These are phyloP conservation scores for Anguilla japonica DNA, from an alignment of 2,113 vertebrate species.

Conservation along the genomic window DNA sequence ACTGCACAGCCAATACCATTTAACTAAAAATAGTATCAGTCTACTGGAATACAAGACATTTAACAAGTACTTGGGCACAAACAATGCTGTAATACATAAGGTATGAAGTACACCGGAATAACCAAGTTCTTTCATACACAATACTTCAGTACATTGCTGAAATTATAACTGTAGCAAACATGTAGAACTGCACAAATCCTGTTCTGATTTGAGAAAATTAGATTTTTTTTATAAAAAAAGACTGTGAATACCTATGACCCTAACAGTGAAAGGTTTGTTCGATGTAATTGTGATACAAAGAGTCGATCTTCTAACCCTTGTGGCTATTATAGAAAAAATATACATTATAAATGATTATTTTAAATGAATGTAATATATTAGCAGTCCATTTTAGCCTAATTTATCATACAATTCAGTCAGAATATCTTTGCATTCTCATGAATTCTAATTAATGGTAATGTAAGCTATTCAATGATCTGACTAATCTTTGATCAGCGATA, in stretches of 20 bases:
- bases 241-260: neutral
- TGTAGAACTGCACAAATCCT: too few species aligned
- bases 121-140: too few species aligned
- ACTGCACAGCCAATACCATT: too few species aligned
- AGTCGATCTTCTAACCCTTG: neutral
- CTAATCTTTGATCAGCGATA: conserved; percentile 19
- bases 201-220: neutral
- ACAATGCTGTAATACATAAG: too few species aligned
- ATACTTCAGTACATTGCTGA: neutral
- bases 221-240: neutral
- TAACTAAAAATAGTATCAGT: too few species aligned
- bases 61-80: too few species aligned
- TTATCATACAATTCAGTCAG: neutral
- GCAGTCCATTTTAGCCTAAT: neutral
- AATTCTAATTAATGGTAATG: conserved; percentile 26
- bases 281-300: neutral
- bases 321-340: neutral
- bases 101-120: too few species aligned
- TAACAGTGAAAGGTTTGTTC: neutral
- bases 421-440: conserved; percentile 36
- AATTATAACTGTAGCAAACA: neutral
- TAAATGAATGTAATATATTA: too few species aligned
- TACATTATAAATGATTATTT: too few species aligned
- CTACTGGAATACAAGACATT: too few species aligned
- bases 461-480: conserved; percentile 14